Conservation (phyloP, 1,140 invertebrate genomes). For the Pristionchus pacificus region DNA sequence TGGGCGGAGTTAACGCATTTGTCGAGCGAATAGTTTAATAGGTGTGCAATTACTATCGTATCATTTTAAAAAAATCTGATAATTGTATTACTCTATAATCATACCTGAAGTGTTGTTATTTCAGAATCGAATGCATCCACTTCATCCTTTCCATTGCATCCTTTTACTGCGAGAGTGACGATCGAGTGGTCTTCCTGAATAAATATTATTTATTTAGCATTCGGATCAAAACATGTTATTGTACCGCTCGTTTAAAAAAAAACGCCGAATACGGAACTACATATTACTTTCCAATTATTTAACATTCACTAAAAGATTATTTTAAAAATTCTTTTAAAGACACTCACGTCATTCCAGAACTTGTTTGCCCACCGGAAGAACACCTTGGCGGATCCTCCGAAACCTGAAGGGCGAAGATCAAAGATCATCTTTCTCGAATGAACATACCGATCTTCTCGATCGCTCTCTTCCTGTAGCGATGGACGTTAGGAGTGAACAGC, state of each 20-base stretch:
- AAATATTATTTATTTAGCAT: no score
- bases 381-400: constrained; percentile 26
- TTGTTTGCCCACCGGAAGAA: constrained; percentile 27
- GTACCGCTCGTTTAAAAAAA: no score
- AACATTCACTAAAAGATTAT: no score
- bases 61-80: no score
- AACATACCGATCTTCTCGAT: constrained; percentile 27
- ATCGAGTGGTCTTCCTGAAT: constrained; percentile 5
- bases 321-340: background rate
- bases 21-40: no score
- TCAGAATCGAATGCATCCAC: constrained; percentile 24
- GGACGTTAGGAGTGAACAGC: constrained; percentile 22
- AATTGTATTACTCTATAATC: no score
- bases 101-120: constrained; percentile 19
- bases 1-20: no score
- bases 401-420: constrained; percentile 4
- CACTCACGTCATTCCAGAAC: constrained; percentile 26
- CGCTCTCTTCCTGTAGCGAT: constrained; percentile 16
- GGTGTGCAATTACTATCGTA: no score
- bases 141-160: constrained; percentile 19
- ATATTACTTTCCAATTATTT: no score
- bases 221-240: no score
- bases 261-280: no score
- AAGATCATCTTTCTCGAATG: background rate
- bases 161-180: constrained; percentile 22